Percentiles rank a stretch among this genome's conserved stretches.
phyloP scores from a whole-genome alignment of 2,888 invertebrate species.

The Stictocephala bisonia region DNA sequence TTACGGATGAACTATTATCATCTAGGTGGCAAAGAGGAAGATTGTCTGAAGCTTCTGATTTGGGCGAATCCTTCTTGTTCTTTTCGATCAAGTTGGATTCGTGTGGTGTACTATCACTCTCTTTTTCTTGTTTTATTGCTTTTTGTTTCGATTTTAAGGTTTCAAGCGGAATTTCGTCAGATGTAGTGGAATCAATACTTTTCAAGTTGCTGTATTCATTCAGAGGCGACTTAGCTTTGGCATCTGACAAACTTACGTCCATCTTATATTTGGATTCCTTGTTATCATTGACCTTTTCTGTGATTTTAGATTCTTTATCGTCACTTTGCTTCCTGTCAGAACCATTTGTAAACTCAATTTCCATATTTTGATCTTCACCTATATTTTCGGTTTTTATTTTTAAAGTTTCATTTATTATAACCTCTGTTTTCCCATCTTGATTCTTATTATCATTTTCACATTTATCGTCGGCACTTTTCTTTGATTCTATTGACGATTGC shows the following conservation, averaged over 20 bases:
- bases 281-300: background rate
- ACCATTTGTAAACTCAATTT: slow-evolving; percentile 11
- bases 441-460: background rate
- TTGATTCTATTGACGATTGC: slow-evolving; percentile 17
- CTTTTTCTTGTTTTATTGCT: slow-evolving; percentile 54
- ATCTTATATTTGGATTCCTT: background rate
- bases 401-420: slow-evolving; percentile 12
- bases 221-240: slow-evolving; percentile 26
- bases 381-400: slow-evolving; percentile 37
- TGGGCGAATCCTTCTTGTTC: slow-evolving; percentile 2
- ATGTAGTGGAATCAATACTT: slow-evolving; percentile 53
- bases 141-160: slow-evolving; percentile 44
- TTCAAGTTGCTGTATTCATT: slow-evolving; percentile 38
- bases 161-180: slow-evolving; percentile 56
- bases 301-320: background rate
- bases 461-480: slow-evolving; percentile 20
- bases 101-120: background rate
- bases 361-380: slow-evolving; percentile 26
- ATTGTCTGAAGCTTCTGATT: background rate
- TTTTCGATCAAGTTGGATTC: background rate
- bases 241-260: background rate
- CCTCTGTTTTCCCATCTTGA: slow-evolving; percentile 5
- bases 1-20: slow-evolving; percentile 62
- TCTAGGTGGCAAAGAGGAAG: slow-evolving; percentile 6
- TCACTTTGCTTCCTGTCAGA: background rate